Conservation (phyloP, 2,888 invertebrate species). For the Xylota segnis region DNA sequence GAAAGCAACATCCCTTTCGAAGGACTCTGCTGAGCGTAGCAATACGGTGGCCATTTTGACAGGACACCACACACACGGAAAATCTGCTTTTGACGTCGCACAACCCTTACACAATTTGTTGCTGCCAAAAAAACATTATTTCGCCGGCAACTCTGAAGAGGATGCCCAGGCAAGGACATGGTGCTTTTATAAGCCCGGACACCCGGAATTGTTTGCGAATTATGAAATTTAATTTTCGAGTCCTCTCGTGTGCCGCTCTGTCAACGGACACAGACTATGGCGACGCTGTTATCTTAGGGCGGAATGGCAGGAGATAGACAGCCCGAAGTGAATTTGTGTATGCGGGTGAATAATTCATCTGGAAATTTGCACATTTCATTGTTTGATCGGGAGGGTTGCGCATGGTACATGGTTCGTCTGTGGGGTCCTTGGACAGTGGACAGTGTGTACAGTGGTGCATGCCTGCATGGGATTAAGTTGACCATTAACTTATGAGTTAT, state of each 20-base stretch:
- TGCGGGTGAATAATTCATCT: slow-evolving; percentile 65
- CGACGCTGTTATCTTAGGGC: slow-evolving; percentile 69
- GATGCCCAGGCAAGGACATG: not conserved
- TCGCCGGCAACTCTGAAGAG: slow-evolving; percentile 33
- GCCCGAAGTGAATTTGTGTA: slow-evolving; percentile 43
- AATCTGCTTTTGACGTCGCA: slow-evolving; percentile 60
- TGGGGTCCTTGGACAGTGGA: slow-evolving; percentile 23
- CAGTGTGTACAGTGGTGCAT: slow-evolving; percentile 7
- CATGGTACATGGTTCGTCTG: not conserved
- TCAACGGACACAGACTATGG: slow-evolving; percentile 58
- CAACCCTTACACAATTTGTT: slow-evolving; percentile 37
- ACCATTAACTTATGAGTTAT: slow-evolving; percentile 72
- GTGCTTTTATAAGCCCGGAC: slow-evolving; percentile 7
- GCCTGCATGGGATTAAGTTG: slow-evolving; percentile 61
- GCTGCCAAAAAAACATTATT: slow-evolving; percentile 45
- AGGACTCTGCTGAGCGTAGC: slow-evolving; percentile 48
- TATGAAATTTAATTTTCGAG: slow-evolving; percentile 71
- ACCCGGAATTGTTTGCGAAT: slow-evolving; percentile 62
- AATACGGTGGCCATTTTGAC: slow-evolving; percentile 63
- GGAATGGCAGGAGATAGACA: slow-evolving; percentile 8
- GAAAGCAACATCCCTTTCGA: slow-evolving; percentile 48
- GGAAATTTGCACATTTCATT: slow-evolving; percentile 69
- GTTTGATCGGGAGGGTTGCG: slow-evolving; percentile 45
- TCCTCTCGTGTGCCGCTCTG: slow-evolving; percentile 13
- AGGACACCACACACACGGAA: slow-evolving; percentile 43